Conservation (phyloP, 1,140 invertebrate genomes). For the Gryllus bimaculatus region DNA sequence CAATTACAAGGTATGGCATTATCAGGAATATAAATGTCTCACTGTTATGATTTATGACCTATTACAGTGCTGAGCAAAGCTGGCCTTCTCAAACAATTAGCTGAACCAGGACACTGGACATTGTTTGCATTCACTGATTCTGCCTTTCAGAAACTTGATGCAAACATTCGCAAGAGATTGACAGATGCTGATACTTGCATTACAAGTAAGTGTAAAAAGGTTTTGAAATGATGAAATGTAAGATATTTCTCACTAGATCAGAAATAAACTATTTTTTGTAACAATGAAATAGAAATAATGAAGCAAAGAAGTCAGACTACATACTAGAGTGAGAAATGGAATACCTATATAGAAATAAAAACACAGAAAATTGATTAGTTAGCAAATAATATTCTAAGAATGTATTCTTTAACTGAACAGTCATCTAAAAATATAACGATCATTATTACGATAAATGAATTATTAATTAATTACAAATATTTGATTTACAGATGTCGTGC, state of each 20-base stretch:
- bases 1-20: too few relatives aligned
- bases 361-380: too few relatives aligned
- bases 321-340: too few relatives aligned
- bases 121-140: slow-evolving; percentile 43
- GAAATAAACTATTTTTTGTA: too few relatives aligned
- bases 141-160: slow-evolving; percentile 38
- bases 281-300: too few relatives aligned
- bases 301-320: too few relatives aligned
- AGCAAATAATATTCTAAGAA: background rate
- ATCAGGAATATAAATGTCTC: too few relatives aligned
- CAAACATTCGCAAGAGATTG: slow-evolving; percentile 28
- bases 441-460: background rate
- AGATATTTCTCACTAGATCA: too few relatives aligned
- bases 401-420: background rate
- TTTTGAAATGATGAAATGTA: too few relatives aligned
- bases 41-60: background rate
- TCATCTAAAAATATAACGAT: background rate
- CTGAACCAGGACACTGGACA: slow-evolving; percentile 38
- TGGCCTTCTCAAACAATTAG: slow-evolving; percentile 33
- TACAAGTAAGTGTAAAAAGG: slow-evolving; percentile 22
- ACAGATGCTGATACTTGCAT: slow-evolving; percentile 30
- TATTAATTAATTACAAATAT: background rate
- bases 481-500: slow-evolving; percentile 42
- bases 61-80: slow-evolving; percentile 34
- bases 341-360: too few relatives aligned